These are phyloP conservation scores for Drosophila rhopaloa DNA, from an alignment of 1,140 invertebrate species.

Conservation along the genomic window DNA sequence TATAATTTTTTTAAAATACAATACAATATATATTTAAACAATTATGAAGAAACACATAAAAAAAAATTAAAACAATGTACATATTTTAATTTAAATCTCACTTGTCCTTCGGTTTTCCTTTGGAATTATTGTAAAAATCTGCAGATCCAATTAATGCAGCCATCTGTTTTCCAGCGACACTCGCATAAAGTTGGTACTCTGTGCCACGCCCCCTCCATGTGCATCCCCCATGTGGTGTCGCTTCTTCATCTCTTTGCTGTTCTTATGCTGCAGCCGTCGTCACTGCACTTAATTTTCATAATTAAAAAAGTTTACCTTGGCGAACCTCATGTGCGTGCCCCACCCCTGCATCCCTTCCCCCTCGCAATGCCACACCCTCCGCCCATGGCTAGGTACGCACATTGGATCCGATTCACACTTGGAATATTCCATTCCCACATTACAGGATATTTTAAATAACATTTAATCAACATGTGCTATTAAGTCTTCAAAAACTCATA, in stretches of 20 bases:
- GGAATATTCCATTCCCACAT: not conserved
- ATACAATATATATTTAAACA: not conserved
- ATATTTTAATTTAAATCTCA: not conserved
- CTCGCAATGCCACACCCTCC: not conserved
- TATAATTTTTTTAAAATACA: too few species aligned
- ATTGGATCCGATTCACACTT: constrained; percentile 35
- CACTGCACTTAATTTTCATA: constrained; percentile 79
- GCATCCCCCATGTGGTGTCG: constrained; percentile 13
- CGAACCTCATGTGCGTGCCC: constrained; percentile 53
- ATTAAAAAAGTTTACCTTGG: constrained; percentile 81
- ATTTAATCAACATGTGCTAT: not conserved
- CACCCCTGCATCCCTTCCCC: not conserved
- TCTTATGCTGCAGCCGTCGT: constrained; percentile 54
- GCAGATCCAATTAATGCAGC: constrained; percentile 41
- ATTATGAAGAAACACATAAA: not conserved
- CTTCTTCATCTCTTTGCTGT: constrained; percentile 60
- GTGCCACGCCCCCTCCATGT: not conserved
- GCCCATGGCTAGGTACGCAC: constrained; percentile 42
- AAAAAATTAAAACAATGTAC: too few species aligned
- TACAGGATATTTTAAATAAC: not conserved
- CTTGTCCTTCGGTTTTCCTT: constrained; percentile 6
- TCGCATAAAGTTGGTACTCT: constrained; percentile 21
- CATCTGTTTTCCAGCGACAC: constrained; percentile 39
- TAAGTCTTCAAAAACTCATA: too few species aligned
- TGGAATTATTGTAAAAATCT: constrained; percentile 31